Evolutionary conservation across 1,140 invertebrate species (phyloP).

Genomic region (Reticulitermes speratus): DNA sequence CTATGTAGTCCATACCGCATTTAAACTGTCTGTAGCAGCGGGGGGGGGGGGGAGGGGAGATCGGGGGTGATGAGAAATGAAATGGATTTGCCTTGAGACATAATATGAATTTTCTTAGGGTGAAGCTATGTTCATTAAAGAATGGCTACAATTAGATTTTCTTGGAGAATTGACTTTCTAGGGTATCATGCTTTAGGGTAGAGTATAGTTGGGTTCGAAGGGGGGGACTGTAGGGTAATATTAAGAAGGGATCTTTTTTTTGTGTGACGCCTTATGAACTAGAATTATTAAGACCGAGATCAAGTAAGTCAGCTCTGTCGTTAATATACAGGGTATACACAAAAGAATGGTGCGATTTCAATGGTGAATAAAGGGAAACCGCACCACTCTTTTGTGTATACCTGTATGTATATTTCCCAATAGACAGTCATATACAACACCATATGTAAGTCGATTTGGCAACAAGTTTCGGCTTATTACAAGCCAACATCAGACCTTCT

Average conservation of each 20-base stretch:
- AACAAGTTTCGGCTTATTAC: no score
- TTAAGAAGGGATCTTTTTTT: neutral
- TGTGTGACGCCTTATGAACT: neutral
- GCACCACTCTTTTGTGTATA: no score
- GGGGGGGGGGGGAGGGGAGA: no score
- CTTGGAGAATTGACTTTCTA: neutral
- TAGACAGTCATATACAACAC: no score
- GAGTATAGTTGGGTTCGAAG: neutral
- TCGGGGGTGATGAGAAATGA: neutral
- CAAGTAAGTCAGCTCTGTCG: no score
- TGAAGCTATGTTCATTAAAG: conserved; percentile 3
- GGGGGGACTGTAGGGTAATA: neutral
- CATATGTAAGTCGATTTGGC: no score
- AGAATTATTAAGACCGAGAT: no score
- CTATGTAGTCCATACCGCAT: neutral
- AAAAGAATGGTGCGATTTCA: no score
- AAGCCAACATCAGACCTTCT: no score
- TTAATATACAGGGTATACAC: no score
- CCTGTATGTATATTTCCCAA: no score
- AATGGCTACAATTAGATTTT: conserved; percentile 6
- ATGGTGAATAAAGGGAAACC: no score
- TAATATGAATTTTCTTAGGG: neutral
- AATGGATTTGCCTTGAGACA: neutral
- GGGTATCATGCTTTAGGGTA: neutral
- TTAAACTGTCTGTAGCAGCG: neutral